These are phyloP conservation scores for Tanypteryx hageni DNA, from an alignment of 2,888 invertebrate species.

Conservation along the genomic window DNA sequence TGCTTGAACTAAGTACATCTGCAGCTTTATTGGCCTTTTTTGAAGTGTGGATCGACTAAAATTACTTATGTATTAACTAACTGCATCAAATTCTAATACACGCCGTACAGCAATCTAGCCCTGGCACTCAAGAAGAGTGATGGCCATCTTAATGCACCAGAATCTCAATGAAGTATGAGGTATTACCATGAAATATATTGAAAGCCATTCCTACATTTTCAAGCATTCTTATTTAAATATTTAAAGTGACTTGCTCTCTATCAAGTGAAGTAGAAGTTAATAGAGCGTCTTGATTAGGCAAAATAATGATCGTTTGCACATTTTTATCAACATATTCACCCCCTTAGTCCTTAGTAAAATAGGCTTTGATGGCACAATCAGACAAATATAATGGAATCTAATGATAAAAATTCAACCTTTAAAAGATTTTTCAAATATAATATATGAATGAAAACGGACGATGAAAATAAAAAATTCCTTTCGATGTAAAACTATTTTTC, in stretches of 20 bases:
- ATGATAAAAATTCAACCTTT: too few species aligned
- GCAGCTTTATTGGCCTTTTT: background rate
- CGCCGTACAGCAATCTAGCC: background rate
- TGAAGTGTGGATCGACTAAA: background rate
- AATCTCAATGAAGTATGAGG: background rate
- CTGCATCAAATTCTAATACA: too few species aligned
- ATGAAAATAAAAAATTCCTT: background rate
- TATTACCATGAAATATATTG: conserved; percentile 10
- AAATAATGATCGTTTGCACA: too few species aligned
- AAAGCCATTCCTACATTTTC: background rate
- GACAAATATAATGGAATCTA: too few species aligned
- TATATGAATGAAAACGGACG: too few species aligned
- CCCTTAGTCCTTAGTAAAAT: too few species aligned
- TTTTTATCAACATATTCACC: too few species aligned
- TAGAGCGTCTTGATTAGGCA: too few species aligned
- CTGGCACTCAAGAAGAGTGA: background rate
- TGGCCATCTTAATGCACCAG: background rate
- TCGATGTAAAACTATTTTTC: background rate
- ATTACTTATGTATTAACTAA: background rate
- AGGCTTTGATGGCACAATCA: too few species aligned
- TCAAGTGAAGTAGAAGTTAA: too few species aligned
- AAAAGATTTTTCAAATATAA: too few species aligned
- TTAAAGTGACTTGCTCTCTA: background rate
- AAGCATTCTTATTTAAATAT: conserved; percentile 15
- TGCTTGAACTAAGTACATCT: background rate